Percentiles rank a stretch among this genome's conserved stretches.
Evolutionary conservation across 2,113 vertebrate species (phyloP).

Genomic region (Rissa tridactyla): DNA sequence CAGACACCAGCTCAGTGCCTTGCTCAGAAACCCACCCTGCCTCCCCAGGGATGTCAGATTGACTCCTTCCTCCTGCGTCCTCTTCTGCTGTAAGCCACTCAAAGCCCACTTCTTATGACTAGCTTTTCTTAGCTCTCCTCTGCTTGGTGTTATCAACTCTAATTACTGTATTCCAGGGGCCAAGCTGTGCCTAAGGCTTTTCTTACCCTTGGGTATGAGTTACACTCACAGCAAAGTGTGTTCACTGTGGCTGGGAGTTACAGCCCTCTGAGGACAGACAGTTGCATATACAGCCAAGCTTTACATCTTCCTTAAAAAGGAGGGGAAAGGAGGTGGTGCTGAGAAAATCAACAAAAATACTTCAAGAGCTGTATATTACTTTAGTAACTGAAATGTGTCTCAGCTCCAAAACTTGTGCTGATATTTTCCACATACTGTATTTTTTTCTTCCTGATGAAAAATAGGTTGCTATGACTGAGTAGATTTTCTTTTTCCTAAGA

Average conservation of each 20-base stretch:
- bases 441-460: not conserved
- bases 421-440: conserved; percentile 4
- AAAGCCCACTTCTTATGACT: not conserved
- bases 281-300: not conserved
- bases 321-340: not conserved
- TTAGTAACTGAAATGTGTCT: not conserved
- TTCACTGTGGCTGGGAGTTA: not conserved
- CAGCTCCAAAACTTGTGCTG: not conserved
- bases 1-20: not conserved
- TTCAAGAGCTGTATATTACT: conserved; percentile 4
- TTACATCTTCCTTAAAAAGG: not conserved
- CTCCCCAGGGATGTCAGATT: not conserved
- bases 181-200: not conserved
- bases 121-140: not conserved
- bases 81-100: not conserved
- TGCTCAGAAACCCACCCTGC: not conserved
- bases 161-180: not conserved
- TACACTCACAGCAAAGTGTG: not conserved
- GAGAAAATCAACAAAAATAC: not conserved
- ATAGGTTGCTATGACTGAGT: conserved; percentile 1
- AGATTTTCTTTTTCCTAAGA: conserved; percentile 42
- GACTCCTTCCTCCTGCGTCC: not conserved
- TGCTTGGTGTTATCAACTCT: not conserved
- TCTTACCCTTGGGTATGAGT: not conserved
- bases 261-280: not conserved